A percentile compares a stretch with the other conserved stretches of the same genome.
Evolutionary conservation across 2,113 vertebrate species (phyloP).

Genomic region (Nannobrachium achirus): DNA sequence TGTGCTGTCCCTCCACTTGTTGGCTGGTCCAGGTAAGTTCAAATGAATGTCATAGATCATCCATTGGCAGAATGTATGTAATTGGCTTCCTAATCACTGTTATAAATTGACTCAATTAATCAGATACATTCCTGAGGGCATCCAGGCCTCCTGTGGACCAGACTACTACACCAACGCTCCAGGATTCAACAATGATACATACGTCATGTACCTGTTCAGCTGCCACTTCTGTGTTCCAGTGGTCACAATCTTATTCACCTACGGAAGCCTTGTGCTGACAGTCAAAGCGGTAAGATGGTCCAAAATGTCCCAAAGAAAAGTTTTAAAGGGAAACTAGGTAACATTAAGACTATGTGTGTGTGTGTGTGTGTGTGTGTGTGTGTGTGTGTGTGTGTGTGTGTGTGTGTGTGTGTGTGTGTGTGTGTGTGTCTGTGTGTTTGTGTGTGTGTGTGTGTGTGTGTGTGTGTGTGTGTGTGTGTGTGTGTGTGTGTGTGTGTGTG

Average conservation of each 20-base stretch:
- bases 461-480: no score
- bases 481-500: no score
- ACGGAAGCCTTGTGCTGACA: constrained; percentile 76
- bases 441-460: no score
- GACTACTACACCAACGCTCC: constrained; percentile 82
- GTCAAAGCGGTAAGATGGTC: constrained; percentile 78
- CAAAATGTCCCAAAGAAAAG: no score
- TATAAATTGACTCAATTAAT: background rate
- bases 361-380: no score
- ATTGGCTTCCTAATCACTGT: background rate
- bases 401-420: no score
- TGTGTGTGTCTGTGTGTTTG: no score
- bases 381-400: no score
- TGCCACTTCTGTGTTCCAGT: constrained; percentile 83
- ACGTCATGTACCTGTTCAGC: constrained; percentile 79
- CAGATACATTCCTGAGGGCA: constrained; percentile 82
- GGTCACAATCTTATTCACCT: constrained; percentile 76
- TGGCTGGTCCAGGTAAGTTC: constrained; percentile 81
- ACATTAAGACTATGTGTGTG: no score
- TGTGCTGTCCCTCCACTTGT: constrained; percentile 73
- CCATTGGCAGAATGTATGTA: background rate
- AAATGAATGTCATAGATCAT: background rate
- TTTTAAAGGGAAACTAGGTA: no score
- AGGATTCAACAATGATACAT: constrained; percentile 82
- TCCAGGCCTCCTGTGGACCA: constrained; percentile 81